Conservation (phyloP, 2,888 invertebrate genomes). For the Scrobipalpa atriplicella region DNA sequence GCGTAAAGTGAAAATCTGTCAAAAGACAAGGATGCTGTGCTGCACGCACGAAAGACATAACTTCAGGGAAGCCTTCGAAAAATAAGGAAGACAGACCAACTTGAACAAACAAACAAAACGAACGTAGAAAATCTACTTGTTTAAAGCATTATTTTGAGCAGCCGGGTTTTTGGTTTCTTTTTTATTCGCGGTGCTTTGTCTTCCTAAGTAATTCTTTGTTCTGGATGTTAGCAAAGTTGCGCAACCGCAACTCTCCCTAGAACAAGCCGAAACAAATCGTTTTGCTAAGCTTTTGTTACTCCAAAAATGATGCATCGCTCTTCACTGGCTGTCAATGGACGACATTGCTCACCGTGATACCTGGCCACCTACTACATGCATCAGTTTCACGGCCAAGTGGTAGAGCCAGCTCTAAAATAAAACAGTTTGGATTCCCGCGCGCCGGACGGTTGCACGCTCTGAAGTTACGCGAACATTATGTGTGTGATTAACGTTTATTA, state of each 20-base stretch:
- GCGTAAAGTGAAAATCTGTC: neutral
- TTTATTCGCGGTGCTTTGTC: too few species aligned
- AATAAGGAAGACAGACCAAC: too few species aligned
- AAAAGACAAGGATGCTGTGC: neutral
- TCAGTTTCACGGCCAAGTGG: conserved; percentile 69
- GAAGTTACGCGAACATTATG: conserved; percentile 55
- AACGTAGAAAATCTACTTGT: too few species aligned
- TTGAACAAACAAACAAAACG: too few species aligned
- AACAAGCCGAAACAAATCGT: conserved; percentile 37
- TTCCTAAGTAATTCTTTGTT: too few species aligned
- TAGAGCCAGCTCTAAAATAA: conserved; percentile 75
- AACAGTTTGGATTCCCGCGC: conserved; percentile 74
- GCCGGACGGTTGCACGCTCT: conserved; percentile 53
- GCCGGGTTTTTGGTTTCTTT: too few species aligned
- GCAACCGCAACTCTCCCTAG: conserved; percentile 15
- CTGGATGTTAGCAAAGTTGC: neutral
- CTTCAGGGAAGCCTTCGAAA: too few species aligned
- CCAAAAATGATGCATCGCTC: conserved; percentile 43
- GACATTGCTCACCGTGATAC: conserved; percentile 61
- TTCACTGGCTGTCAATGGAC: conserved; percentile 63
- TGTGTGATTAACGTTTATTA: conserved; percentile 53
- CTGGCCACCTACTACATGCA: conserved; percentile 59
- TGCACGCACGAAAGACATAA: neutral
- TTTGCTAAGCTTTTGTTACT: conserved; percentile 44
- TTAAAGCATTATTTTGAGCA: too few species aligned